These are phyloP conservation scores for Oryzias melastigma DNA, from an alignment of 2,113 vertebrate genomes.

Conservation along the genomic window DNA sequence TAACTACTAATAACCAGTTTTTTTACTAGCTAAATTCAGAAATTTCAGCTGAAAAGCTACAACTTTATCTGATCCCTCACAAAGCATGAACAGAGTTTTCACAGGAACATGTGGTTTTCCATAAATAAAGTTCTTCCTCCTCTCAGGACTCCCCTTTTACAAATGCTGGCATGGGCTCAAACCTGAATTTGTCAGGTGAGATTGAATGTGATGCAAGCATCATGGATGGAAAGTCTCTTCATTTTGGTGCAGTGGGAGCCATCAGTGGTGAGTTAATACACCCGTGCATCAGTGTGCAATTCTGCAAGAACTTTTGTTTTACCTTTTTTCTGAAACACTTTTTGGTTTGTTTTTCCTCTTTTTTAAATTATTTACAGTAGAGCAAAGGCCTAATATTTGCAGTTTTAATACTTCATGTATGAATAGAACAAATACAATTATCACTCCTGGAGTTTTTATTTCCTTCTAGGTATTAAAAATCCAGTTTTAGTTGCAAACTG, in stretches of 20 bases:
- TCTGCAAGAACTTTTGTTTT: too few relatives aligned
- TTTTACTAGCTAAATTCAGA: too few relatives aligned
- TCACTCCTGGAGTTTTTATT: not conserved
- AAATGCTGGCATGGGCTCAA: constrained; percentile 97
- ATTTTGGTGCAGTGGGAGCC: constrained; percentile 95
- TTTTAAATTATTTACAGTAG: constrained; percentile 5
- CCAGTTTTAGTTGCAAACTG: constrained; percentile 94
- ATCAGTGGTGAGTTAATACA: constrained; percentile 82
- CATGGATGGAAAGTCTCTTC: constrained; percentile 97
- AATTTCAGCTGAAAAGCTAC: too few relatives aligned
- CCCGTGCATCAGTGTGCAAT: not conserved
- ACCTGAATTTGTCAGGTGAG: constrained; percentile 95
- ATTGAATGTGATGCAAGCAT: constrained; percentile 99
- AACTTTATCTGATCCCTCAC: too few relatives aligned
- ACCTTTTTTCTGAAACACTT: too few relatives aligned
- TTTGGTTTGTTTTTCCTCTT: constrained; percentile 4
- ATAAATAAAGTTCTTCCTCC: constrained; percentile 39
- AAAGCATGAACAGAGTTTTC: too few relatives aligned
- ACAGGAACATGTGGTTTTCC: too few relatives aligned
- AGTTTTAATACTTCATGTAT: not conserved
- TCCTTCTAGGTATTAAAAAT: constrained; percentile 90
- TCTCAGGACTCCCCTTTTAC: constrained; percentile 96
- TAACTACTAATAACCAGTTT: too few relatives aligned
- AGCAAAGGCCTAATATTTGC: constrained; percentile 5
- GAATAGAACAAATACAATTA: too few relatives aligned